Evolutionary conservation across 2,113 vertebrate genomes (phyloP), one percentile per base, ranked within the genome.

Genomic region (Callopanchax toddi): DNA sequence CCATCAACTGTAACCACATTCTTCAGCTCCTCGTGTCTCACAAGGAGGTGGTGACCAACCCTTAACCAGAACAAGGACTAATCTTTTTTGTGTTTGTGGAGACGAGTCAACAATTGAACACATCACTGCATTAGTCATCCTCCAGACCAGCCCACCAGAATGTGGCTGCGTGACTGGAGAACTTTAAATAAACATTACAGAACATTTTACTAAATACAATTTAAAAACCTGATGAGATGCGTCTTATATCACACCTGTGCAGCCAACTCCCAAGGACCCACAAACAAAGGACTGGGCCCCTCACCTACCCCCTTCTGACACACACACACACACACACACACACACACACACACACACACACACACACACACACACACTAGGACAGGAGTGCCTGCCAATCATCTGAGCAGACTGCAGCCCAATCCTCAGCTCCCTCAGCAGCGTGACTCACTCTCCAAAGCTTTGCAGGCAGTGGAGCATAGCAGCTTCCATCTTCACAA

Each of bases 401-500:
- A 83, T 60, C 32, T 23, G 34, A 61, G 49, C 75, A 72, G 54
- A 64, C 60, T 36, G 65, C 63, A 62, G 55, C 65, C 57, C 67
- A 36, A 39, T 73, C 74, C 59, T 72, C 5, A 45, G 22, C 42
- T 60, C 37, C 68, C 62, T 63, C 76, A 66, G 23, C 78, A 74
- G 72, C 23, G 70, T 74, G 78, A 86, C 72, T 85, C 82, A 82
- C 79, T 66, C 76, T 52, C 55, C 0, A 17, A 32, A 67, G 80
- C 60, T 59, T 37, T 23, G 64, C 68, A 75, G 74, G 55, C 86
- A 79, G 53, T 53, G 80, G 60, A 86, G 88, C 82, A 15, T 69
- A 68, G 67, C 86, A 57, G 59, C 78, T 79, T 89, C 74, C 82
- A 61, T 87, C 85, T 85, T 88, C 68, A 66, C 76, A 77, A 69